A percentile compares a stretch with the other conserved stretches of the same genome.
Conservation (phyloP, 2,888 invertebrate species). For the Dicyrtoma fusca region DNA sequence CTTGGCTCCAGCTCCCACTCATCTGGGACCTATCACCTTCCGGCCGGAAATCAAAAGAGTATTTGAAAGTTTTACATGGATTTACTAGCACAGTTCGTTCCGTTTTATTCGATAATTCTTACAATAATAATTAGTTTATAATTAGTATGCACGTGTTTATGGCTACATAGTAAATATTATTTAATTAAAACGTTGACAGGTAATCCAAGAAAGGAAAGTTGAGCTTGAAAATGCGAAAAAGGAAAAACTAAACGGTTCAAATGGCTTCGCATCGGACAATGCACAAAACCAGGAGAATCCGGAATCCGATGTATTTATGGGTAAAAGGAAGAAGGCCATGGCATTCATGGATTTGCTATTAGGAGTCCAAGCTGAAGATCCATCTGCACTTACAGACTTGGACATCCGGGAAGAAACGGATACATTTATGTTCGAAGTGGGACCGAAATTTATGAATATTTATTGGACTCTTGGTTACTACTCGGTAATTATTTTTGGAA, state of each 20-base stretch:
- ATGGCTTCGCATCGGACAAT: neutral
- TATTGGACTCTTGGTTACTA: too few relatives aligned
- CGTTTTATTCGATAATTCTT: too few relatives aligned
- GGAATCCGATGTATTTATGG: slow-evolving; percentile 1
- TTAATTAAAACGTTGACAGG: slow-evolving; percentile 22
- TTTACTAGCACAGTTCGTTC: slow-evolving; percentile 63
- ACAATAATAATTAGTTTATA: too few relatives aligned
- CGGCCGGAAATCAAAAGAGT: slow-evolving; percentile 62
- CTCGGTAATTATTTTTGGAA: too few relatives aligned
- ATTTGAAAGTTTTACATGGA: slow-evolving; percentile 62
- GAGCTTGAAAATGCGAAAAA: neutral
- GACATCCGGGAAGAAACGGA: slow-evolving; percentile 61
- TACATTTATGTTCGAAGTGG: slow-evolving; percentile 58
- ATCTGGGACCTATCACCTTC: slow-evolving; percentile 62
- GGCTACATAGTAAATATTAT: too few relatives aligned
- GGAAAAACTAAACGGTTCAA: neutral
- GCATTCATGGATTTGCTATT: slow-evolving; percentile 63
- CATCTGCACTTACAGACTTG: slow-evolving; percentile 57
- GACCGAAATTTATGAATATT: too few relatives aligned
- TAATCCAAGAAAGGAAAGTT: slow-evolving; percentile 39
- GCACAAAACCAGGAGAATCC: too few relatives aligned
- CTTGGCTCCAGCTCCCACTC: slow-evolving; percentile 64
- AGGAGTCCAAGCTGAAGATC: slow-evolving; percentile 61
- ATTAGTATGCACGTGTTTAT: too few relatives aligned
- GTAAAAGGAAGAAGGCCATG: neutral